A percentile compares a stretch with the other conserved stretches of the same genome.
phyloP scores from a whole-genome alignment of 2,888 invertebrate genomes.

The Imbricaverruca yamaguchii region DNA sequence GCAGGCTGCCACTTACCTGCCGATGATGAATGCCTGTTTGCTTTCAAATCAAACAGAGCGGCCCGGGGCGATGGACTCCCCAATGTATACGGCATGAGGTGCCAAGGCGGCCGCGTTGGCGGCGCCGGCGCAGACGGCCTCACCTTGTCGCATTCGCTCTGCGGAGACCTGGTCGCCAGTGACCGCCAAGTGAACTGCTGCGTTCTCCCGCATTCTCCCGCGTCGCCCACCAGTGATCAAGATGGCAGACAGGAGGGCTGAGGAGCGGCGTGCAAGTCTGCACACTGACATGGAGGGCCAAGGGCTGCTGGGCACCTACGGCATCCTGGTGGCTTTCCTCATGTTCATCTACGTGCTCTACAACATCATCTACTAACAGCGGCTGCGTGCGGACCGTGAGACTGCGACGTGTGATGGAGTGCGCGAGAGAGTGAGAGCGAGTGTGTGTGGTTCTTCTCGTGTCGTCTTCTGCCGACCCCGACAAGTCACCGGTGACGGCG shows the following conservation, averaged over 20 bases:
- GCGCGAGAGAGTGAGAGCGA: neutral
- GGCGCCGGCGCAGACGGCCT: neutral
- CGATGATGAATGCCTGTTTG: neutral
- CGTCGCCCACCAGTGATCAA: neutral
- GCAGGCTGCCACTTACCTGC: neutral
- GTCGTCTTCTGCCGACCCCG: neutral
- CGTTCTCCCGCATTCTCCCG: neutral
- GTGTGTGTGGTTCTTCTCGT: neutral
- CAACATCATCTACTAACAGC: conserved; percentile 24
- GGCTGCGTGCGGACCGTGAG: neutral
- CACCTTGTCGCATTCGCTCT: neutral
- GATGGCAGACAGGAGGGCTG: neutral
- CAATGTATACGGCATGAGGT: neutral
- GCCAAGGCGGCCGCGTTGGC: neutral
- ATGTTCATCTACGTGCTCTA: conserved; percentile 27
- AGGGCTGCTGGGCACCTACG: conserved; percentile 28
- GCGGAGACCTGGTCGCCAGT: neutral
- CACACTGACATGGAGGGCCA: conserved; percentile 11
- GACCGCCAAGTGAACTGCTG: neutral
- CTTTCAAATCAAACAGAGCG: neutral
- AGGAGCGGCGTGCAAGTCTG: neutral
- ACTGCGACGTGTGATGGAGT: neutral
- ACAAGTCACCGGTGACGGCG: no score
- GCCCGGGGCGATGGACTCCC: neutral
- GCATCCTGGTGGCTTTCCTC: conserved; percentile 28